These are phyloP conservation scores for Zoanthus sociatus DNA, from an alignment of 92 coral and sea anemone genomes.

Conservation along the genomic window DNA sequence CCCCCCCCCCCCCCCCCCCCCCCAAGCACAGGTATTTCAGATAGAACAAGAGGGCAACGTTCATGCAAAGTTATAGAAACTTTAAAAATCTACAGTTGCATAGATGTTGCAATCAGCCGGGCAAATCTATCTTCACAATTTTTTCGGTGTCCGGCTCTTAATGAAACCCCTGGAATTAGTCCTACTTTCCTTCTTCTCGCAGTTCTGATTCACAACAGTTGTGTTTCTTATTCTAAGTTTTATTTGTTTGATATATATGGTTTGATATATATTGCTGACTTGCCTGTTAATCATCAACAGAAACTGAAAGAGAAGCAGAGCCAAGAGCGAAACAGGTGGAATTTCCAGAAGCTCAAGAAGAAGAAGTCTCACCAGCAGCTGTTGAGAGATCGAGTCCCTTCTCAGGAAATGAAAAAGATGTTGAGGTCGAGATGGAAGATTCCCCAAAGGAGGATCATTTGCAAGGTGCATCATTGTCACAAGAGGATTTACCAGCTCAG, in stretches of 20 bases:
- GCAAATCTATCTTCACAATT: too few relatives aligned
- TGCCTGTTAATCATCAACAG: background rate
- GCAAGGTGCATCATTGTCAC: background rate
- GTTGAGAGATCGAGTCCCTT: slow-evolving; percentile 39
- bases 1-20: too few relatives aligned
- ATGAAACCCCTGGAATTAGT: too few relatives aligned
- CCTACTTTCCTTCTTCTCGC: too few relatives aligned
- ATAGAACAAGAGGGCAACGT: too few relatives aligned
- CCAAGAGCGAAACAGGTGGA: slow-evolving; percentile 10
- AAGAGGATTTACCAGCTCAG: slow-evolving; percentile 12
- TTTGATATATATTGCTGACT: background rate
- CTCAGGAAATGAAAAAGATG: slow-evolving; percentile 50
- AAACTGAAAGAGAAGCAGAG: slow-evolving; percentile 1
- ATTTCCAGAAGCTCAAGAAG: background rate
- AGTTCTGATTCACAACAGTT: too few relatives aligned
- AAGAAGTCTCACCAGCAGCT: background rate
- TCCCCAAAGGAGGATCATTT: slow-evolving; percentile 47
- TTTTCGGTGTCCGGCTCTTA: too few relatives aligned
- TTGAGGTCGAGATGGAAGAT: slow-evolving; percentile 61
- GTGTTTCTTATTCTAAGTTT: too few relatives aligned
- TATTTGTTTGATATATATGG: background rate
- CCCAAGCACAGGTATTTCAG: too few relatives aligned
- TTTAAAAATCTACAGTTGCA: too few relatives aligned
- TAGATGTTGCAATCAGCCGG: too few relatives aligned
- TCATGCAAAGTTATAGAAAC: too few relatives aligned